These are phyloP conservation scores for Diacarnus erythraeanus DNA, from an alignment of 37 sponge, comb jelly and placozoan species.

Conservation along the genomic window DNA sequence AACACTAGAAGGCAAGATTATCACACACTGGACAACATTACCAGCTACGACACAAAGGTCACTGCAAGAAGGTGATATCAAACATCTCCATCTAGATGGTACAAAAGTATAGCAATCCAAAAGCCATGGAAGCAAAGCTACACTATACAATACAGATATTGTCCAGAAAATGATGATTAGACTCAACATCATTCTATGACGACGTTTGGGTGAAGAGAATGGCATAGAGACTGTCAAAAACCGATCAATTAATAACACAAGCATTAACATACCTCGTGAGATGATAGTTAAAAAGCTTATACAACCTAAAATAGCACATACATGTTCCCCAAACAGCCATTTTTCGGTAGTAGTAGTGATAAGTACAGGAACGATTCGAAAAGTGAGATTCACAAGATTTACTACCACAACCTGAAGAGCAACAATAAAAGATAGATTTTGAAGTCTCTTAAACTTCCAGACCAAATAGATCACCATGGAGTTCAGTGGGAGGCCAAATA, in stretches of 20 bases:
- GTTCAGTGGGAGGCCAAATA: not conserved
- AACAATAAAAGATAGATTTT: not conserved
- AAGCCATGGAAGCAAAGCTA: not conserved
- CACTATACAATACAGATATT: no score
- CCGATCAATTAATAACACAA: not conserved
- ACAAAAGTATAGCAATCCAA: not conserved
- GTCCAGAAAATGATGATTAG: not conserved
- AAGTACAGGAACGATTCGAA: no score
- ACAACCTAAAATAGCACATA: not conserved
- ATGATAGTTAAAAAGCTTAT: no score
- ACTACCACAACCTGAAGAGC: not conserved
- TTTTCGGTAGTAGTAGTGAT: not conserved
- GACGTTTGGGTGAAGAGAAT: not conserved
- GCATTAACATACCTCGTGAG: not conserved
- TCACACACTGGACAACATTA: not conserved
- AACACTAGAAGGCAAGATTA: not conserved
- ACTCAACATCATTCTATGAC: not conserved
- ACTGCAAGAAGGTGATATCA: not conserved
- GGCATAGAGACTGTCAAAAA: not conserved
- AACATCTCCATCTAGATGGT: not conserved
- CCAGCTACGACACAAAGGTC: not conserved
- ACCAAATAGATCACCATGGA: not conserved
- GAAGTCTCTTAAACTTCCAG: not conserved
- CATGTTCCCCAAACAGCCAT: not conserved
- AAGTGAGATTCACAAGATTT: not conserved